phyloP scores from a whole-genome alignment of 1,140 invertebrate species.

The Camponotus vicinus region DNA sequence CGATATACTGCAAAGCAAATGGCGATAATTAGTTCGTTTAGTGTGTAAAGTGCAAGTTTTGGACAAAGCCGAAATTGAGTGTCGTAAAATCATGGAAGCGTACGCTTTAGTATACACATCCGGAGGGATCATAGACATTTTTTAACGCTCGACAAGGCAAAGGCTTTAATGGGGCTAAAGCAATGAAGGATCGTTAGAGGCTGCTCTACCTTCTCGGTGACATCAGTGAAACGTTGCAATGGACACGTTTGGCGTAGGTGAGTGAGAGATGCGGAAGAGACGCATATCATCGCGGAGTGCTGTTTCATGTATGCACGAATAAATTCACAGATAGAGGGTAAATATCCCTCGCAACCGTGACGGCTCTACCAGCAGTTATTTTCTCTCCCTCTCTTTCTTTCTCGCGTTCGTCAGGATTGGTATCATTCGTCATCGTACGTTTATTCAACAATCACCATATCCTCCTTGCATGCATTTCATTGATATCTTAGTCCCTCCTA shows the following conservation, averaged over 20 bases:
- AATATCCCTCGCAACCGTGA: slow-evolving; percentile 69
- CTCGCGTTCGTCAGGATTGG: slow-evolving; percentile 64
- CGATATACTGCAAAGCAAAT: not conserved
- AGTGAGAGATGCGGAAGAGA: slow-evolving; percentile 66
- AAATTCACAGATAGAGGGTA: slow-evolving; percentile 79
- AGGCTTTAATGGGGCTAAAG: slow-evolving; percentile 70
- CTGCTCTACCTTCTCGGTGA: slow-evolving; percentile 13
- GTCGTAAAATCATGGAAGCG: slow-evolving; percentile 46
- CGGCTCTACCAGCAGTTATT: slow-evolving; percentile 10
- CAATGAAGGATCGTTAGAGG: slow-evolving; percentile 65
- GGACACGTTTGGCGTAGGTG: slow-evolving; percentile 64
- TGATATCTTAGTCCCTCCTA: slow-evolving; percentile 54
- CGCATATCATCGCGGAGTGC: slow-evolving; percentile 75
- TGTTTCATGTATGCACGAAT: slow-evolving; percentile 80
- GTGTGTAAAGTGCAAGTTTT: slow-evolving; percentile 26
- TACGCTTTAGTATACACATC: not conserved
- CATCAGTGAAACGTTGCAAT: slow-evolving; percentile 49
- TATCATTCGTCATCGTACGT: slow-evolving; percentile 64
- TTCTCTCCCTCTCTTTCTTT: slow-evolving; percentile 36
- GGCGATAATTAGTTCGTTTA: slow-evolving; percentile 22
- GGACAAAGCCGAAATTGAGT: slow-evolving; percentile 20
- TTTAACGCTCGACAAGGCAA: slow-evolving; percentile 39
- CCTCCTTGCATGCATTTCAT: slow-evolving; percentile 58
- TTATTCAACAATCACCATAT: slow-evolving; percentile 59
- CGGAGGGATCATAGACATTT: slow-evolving; percentile 17